Percentiles rank a stretch among this genome's conserved stretches.
These are phyloP conservation scores for Trematomus loennbergii DNA, from an alignment of 2,113 vertebrate genomes.

Conservation along the genomic window DNA sequence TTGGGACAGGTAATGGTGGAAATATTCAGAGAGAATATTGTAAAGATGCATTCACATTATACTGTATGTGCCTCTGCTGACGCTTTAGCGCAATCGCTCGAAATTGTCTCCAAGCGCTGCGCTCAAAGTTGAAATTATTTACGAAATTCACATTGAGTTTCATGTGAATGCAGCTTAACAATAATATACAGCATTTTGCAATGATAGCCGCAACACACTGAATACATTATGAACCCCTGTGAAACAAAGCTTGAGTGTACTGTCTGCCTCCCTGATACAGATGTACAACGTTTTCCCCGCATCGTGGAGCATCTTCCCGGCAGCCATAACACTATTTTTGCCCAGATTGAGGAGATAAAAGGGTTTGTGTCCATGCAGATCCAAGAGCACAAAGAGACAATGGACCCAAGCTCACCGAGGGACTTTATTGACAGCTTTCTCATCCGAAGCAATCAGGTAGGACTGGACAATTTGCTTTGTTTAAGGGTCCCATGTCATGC, in stretches of 20 bases:
- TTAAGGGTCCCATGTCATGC: no score
- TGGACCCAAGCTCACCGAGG: slow-evolving; percentile 78
- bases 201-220: not conserved
- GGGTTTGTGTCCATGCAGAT: slow-evolving; percentile 76
- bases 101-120: no score
- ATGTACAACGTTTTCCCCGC: slow-evolving; percentile 86
- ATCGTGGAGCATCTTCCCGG: slow-evolving; percentile 83
- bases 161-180: no score
- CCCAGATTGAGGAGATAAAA: slow-evolving; percentile 10
- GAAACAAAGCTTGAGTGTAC: not conserved
- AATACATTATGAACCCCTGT: not conserved
- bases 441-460: slow-evolving; percentile 82
- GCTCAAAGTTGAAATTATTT: no score
- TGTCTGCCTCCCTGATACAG: slow-evolving; percentile 59
- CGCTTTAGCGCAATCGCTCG: no score
- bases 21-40: no score
- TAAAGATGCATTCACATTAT: no score
- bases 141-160: no score
- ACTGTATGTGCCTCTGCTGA: no score
- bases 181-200: no score
- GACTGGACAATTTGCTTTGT: not conserved
- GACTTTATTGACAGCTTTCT: slow-evolving; percentile 89
- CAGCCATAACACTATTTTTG: slow-evolving; percentile 65
- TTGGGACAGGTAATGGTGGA: no score
- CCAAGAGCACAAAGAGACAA: slow-evolving; percentile 75